Conservation (phyloP, 2,888 invertebrate species). For the Halocaridina rubra region DNA sequence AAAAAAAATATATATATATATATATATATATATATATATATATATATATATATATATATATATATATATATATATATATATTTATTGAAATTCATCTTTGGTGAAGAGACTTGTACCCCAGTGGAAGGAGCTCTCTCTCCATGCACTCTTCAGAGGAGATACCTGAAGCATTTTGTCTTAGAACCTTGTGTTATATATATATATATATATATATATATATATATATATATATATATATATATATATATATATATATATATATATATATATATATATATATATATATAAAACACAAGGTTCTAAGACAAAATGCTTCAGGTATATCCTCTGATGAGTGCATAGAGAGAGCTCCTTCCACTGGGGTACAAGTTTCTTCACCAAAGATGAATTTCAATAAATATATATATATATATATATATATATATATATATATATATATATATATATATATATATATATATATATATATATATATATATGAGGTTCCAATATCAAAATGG, state of each 20-base stretch:
- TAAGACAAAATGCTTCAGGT: no score
- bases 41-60: background rate
- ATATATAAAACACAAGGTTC: no score
- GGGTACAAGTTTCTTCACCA: no score
- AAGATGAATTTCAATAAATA: background rate
- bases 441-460: background rate
- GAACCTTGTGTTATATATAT: no score
- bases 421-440: background rate
- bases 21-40: background rate
- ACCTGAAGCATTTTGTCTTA: no score
- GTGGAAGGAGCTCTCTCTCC: no score
- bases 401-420: background rate
- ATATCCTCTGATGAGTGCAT: no score
- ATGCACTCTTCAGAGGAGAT: no score
- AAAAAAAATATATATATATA: background rate
- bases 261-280: conserved; percentile 6
- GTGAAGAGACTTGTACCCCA: no score
- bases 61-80: background rate
- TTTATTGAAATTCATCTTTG: no score
- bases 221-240: background rate
- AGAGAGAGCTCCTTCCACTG: no score
- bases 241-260: background rate
- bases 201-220: conserved; percentile 1
- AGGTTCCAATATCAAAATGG: background rate
- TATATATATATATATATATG: conserved; percentile 9